phyloP scores from a whole-genome alignment of 2,797 vertebrate species.

The Tragopan temminckii region DNA sequence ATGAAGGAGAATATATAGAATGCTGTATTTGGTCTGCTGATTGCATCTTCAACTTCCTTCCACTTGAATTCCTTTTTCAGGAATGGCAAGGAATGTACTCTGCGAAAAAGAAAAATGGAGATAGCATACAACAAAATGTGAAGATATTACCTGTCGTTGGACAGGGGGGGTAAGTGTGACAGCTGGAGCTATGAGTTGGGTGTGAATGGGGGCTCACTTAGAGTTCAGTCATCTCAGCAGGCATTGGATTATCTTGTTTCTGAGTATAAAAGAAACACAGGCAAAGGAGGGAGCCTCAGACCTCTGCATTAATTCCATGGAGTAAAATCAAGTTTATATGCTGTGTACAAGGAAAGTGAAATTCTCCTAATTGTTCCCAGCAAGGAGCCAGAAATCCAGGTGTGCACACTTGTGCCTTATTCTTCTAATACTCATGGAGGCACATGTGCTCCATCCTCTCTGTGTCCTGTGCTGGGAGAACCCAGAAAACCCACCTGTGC shows the following conservation, averaged over 20 bases:
- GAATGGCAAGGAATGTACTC: constrained; percentile 98
- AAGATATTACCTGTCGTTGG: constrained; percentile 97
- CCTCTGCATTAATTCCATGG: background rate
- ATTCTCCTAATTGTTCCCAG: background rate
- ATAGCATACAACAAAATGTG: constrained; percentile 96
- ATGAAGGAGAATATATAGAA: background rate
- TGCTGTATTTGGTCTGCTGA: background rate
- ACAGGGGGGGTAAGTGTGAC: constrained; percentile 94
- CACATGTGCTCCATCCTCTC: background rate
- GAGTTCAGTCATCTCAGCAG: background rate
- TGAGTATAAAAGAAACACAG: background rate
- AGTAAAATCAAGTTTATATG: background rate
- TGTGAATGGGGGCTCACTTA: background rate
- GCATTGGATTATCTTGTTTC: background rate
- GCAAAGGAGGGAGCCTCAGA: background rate
- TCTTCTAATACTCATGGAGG: background rate
- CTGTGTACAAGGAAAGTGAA: background rate
- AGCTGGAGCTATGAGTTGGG: background rate
- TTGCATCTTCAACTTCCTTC: background rate
- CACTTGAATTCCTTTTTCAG: constrained; percentile 77
- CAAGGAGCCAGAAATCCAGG: background rate
- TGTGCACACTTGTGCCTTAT: background rate
- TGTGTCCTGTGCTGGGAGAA: background rate
- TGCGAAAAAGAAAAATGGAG: constrained; percentile 96
- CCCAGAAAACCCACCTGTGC: background rate